These are phyloP conservation scores for Galemys pyrenaicus DNA, from an alignment of 2,113 vertebrate species.

Conservation along the genomic window DNA sequence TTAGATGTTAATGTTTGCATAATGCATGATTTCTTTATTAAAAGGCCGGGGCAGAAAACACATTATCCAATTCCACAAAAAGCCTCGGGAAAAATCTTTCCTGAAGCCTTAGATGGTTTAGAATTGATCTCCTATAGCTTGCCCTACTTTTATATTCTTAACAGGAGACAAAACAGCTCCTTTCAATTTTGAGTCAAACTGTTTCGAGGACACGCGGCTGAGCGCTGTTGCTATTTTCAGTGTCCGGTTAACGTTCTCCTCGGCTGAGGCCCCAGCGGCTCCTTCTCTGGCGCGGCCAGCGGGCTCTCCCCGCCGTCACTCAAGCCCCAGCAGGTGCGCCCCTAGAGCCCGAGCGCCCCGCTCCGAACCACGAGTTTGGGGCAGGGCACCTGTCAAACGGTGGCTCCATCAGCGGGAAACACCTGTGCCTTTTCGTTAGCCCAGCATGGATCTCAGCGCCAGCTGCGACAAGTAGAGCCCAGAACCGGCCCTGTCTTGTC, in stretches of 20 bases:
- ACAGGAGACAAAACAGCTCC: background rate
- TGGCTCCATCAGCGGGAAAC: too few relatives aligned
- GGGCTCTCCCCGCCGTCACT: too few relatives aligned
- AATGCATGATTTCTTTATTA: slow-evolving; percentile 61
- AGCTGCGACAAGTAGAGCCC: too few relatives aligned
- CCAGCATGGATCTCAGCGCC: too few relatives aligned
- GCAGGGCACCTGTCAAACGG: too few relatives aligned
- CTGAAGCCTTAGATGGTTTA: background rate
- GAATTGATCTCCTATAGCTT: slow-evolving; percentile 48
- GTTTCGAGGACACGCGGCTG: slow-evolving; percentile 14
- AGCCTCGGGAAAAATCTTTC: slow-evolving; percentile 15
- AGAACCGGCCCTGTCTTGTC: too few relatives aligned
- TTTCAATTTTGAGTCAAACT: slow-evolving; percentile 4
- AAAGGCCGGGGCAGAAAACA: slow-evolving; percentile 29
- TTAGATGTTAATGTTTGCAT: slow-evolving; percentile 52
- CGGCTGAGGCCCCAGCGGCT: background rate
- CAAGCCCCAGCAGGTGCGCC: too few relatives aligned
- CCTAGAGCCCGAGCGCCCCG: too few relatives aligned
- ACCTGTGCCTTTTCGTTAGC: too few relatives aligned
- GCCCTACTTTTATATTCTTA: slow-evolving; percentile 41
- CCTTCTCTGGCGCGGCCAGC: too few relatives aligned
- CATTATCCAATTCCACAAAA: background rate
- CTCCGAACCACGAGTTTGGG: too few relatives aligned
- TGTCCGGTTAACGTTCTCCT: background rate
- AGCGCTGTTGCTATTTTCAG: slow-evolving; percentile 46